A percentile compares a stretch with the other conserved stretches of the same genome.
Evolutionary conservation across 2,113 vertebrate genomes (phyloP).

Genomic region (Semnornis frantzii): DNA sequence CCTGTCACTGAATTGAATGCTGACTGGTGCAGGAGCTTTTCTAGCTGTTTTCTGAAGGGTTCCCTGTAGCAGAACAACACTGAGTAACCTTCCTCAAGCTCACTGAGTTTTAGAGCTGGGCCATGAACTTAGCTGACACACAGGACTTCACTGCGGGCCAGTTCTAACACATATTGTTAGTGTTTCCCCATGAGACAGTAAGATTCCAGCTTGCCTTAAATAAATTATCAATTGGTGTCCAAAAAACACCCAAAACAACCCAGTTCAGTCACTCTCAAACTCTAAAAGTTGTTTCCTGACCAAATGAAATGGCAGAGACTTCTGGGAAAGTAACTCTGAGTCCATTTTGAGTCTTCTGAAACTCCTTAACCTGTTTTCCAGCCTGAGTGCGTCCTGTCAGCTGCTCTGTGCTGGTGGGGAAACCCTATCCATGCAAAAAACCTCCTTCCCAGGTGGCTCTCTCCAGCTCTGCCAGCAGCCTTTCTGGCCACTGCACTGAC

Average conservation of each 20-base stretch:
- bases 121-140: not conserved
- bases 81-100: not conserved
- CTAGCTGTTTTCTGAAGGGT: not conserved
- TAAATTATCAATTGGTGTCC: not conserved
- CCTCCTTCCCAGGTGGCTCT: not conserved
- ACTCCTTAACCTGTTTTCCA: not conserved
- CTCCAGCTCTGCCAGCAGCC: slow-evolving; percentile 49
- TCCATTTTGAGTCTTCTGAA: not conserved
- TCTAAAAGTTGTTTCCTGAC: not conserved
- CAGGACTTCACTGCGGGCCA: not conserved
- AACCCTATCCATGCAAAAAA: not conserved
- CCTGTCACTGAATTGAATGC: not conserved
- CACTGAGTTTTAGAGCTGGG: not conserved
- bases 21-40: not conserved
- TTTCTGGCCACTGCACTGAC: slow-evolving; percentile 16
- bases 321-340: not conserved
- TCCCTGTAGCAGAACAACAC: not conserved
- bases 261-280: not conserved
- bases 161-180: not conserved
- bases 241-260: not conserved
- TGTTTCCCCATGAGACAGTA: not conserved
- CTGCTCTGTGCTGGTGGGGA: not conserved
- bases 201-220: not conserved
- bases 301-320: not conserved
- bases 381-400: not conserved